Percentiles rank a stretch among this genome's conserved stretches.
These are phyloP conservation scores for Prosopocoilus inquinatus DNA, from an alignment of 2,888 invertebrate genomes.

Conservation along the genomic window DNA sequence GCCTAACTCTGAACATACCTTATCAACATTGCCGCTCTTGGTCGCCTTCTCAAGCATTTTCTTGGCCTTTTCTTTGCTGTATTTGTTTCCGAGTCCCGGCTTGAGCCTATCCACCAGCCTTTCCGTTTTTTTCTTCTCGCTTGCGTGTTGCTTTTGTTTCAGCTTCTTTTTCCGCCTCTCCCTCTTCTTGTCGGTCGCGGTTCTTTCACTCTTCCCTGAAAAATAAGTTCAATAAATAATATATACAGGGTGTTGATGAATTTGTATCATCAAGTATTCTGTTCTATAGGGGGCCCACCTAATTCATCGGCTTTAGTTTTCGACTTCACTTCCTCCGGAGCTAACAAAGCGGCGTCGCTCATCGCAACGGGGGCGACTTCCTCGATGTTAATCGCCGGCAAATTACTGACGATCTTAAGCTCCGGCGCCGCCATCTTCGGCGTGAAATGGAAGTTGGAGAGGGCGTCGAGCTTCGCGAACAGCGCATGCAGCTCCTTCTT, in stretches of 20 bases:
- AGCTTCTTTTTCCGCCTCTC: conserved; percentile 84
- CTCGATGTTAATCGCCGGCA: conserved; percentile 89
- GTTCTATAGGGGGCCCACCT: conserved; percentile 27
- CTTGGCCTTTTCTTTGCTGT: conserved; percentile 58
- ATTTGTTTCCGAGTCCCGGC: conserved; percentile 56
- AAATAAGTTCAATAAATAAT: too few species aligned
- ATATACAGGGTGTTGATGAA: neutral
- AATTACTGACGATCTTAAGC: conserved; percentile 84
- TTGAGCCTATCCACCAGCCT: conserved; percentile 52
- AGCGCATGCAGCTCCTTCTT: conserved; percentile 69
- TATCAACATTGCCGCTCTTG: conserved; percentile 61
- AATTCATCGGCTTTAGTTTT: conserved; percentile 57
- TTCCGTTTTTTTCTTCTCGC: conserved; percentile 54
- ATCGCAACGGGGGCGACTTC: conserved; percentile 92
- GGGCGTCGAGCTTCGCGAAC: conserved; percentile 84
- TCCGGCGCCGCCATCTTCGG: conserved; percentile 85
- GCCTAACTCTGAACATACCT: conserved; percentile 46
- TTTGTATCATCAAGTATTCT: neutral
- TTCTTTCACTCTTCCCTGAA: conserved; percentile 71
- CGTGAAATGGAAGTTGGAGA: conserved; percentile 92
- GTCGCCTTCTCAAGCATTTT: conserved; percentile 62
- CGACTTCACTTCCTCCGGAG: conserved; percentile 86
- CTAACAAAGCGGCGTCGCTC: conserved; percentile 80
- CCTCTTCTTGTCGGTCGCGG: conserved; percentile 83
- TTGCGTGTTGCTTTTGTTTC: conserved; percentile 62